These are phyloP conservation scores for Leptosomus discolor DNA, from an alignment of 2,113 vertebrate genomes.

Conservation along the genomic window DNA sequence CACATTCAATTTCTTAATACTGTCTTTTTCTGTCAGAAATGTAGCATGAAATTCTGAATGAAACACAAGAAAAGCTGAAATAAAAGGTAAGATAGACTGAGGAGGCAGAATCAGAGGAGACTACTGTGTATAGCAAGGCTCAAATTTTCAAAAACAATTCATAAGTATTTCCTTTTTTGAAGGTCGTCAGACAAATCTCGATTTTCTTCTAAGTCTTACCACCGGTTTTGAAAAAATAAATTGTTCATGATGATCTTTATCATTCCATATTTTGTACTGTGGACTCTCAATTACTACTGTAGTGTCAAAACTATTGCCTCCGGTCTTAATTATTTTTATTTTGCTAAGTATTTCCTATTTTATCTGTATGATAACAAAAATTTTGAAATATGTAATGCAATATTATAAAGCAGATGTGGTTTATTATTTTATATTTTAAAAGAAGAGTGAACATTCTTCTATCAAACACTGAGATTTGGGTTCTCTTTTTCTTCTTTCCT, in stretches of 20 bases:
- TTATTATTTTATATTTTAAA: neutral
- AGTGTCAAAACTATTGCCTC: neutral
- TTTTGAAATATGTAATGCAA: neutral
- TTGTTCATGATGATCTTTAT: neutral
- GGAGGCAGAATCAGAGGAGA: neutral
- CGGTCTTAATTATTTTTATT: neutral
- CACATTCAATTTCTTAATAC: neutral
- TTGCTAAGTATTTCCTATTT: neutral
- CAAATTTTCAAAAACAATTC: neutral
- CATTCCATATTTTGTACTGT: neutral
- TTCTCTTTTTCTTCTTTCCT: neutral
- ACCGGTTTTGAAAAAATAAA: neutral
- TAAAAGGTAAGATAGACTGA: neutral
- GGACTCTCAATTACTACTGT: too few species aligned
- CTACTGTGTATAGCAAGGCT: fast-evolving
- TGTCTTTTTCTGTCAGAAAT: neutral
- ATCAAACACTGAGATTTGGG: neutral
- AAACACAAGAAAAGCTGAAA: neutral
- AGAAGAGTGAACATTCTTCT: neutral
- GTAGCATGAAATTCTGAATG: neutral
- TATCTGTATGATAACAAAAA: neutral
- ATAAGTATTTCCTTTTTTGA: neutral
- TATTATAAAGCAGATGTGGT: neutral
- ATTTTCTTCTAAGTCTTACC: neutral
- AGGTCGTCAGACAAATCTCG: neutral